A percentile compares a stretch with the other conserved stretches of the same genome.
These are phyloP conservation scores for Anthoptus insignis DNA, from an alignment of 2,888 invertebrate genomes.

Conservation along the genomic window DNA sequence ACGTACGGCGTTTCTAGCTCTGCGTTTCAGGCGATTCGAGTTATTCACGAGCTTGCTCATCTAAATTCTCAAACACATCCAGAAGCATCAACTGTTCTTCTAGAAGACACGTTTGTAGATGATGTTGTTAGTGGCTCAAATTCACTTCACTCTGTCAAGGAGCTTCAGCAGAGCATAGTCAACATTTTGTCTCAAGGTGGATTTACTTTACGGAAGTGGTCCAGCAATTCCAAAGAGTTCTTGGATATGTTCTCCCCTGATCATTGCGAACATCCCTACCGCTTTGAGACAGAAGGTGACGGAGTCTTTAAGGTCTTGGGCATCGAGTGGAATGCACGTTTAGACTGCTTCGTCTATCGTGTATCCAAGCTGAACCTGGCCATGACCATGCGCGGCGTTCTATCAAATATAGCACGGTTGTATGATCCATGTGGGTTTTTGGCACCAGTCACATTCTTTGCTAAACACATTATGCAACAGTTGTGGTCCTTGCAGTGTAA, in stretches of 20 bases:
- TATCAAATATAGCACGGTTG: conserved; percentile 37
- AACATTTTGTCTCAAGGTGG: conserved; percentile 1
- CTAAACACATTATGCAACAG: conserved; percentile 11
- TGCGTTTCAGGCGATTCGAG: conserved; percentile 37
- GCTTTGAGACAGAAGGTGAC: conserved; percentile 7
- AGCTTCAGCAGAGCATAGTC: background rate
- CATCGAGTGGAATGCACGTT: conserved; percentile 6
- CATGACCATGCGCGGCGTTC: conserved; percentile 7
- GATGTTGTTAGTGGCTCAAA: conserved; percentile 31
- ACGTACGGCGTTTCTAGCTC: conserved; percentile 48
- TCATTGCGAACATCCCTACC: conserved; percentile 8
- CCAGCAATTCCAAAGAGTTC: conserved; percentile 6
- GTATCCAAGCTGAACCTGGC: conserved; percentile 4
- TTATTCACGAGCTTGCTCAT: conserved; percentile 28
- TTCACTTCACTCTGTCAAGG: background rate
- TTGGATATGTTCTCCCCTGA: background rate
- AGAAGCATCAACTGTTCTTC: conserved; percentile 26
- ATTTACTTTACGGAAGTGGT: conserved; percentile 21
- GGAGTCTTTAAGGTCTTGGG: conserved; percentile 11
- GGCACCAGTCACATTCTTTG: conserved; percentile 34
- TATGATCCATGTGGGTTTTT: conserved; percentile 44
- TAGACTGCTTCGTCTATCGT: conserved; percentile 13
- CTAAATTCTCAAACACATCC: conserved; percentile 8
- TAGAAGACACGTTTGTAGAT: conserved; percentile 35
- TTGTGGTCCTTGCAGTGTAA: conserved; percentile 8